Base-by-base conservation (phyloP, 2,888 invertebrate genomes). In the Thymelicus lineola region DNA sequence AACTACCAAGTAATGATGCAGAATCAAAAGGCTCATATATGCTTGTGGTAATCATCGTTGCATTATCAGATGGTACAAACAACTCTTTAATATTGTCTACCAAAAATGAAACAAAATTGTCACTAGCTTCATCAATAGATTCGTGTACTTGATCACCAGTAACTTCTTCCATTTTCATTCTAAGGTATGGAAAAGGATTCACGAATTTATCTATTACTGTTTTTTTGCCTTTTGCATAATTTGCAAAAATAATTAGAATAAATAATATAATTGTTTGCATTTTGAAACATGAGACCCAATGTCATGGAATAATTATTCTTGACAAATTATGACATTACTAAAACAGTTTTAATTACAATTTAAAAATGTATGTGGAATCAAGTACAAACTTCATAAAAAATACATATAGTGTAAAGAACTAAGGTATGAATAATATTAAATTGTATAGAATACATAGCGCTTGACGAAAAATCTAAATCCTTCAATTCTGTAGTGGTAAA, bases 41-140 rank as follows among this genome's bases (percentile, higher is more conserved):
- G 45, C 64, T 62, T 73, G 61, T 28, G n/a, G 61, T 66, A 66
- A 62, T 58, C 71, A 76, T 70, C 74, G 74, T 71, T 79, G 78
- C 55, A 75, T 67, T 74, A 78, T 80, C 69, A 76, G 74, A 67
- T 75, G 71, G 50, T 75, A 72, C 65, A 78, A 87, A 90, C 73
- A 90, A 82, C 80, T 86, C 80, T 80, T 84, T 86, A 4, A 83
- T 80, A 75, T 90, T 89, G 71, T 87, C 75, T 53, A 89, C 81
- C 66, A 90, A 76, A 76, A 88, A 80, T 35, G 85, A 82, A 62
- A 87, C 85, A 69, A 88, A 79, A 77, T 86, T 80, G 74, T 75
- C 75, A 73, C 74, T 75, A 38, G 75, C 55, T 65, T 85, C 82
- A 17, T 83, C 79, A 63, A 74, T 76, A 46, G 71, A 72, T 63